A percentile compares a stretch with the other conserved stretches of the same genome.
phyloP scores from a whole-genome alignment of 2,888 invertebrate genomes.

The Caenorhabditis sp. region DNA sequence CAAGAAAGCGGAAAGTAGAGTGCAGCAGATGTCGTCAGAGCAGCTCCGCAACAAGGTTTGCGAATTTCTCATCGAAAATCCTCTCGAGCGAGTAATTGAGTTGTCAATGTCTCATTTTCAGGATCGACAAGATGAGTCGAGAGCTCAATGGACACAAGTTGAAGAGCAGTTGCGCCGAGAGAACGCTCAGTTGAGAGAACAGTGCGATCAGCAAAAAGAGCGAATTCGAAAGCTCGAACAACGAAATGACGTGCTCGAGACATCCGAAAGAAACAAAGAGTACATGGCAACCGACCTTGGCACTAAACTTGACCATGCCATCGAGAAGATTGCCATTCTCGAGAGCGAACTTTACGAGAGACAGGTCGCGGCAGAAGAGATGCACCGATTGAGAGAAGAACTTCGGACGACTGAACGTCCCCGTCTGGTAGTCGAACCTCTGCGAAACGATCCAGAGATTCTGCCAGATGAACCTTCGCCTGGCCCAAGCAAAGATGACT shows the following conservation, averaged over 20 bases:
- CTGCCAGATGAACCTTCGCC: constrained; percentile 65
- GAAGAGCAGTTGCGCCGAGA: constrained; percentile 59
- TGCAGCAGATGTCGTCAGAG: constrained; percentile 27
- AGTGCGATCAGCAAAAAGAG: constrained; percentile 28
- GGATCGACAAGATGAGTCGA: constrained; percentile 55
- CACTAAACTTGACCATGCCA: constrained; percentile 60
- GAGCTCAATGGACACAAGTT: constrained; percentile 50
- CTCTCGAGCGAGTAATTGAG: neutral
- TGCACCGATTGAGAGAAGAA: constrained; percentile 63
- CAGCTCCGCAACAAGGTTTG: constrained; percentile 36
- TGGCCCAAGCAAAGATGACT: constrained; percentile 48
- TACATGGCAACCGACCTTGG: constrained; percentile 62
- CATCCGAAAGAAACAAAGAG: constrained; percentile 66
- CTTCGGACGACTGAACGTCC: constrained; percentile 61
- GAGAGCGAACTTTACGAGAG: constrained; percentile 68
- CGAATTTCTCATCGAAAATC: neutral
- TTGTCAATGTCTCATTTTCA: constrained; percentile 19
- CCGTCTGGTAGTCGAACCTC: constrained; percentile 65
- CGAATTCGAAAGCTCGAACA: constrained; percentile 64
- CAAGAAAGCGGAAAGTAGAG: constrained; percentile 32
- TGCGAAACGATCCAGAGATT: constrained; percentile 62
- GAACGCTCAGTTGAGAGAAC: constrained; percentile 38
- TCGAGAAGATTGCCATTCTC: constrained; percentile 66
- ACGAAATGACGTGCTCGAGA: constrained; percentile 68
- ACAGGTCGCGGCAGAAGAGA: constrained; percentile 66